Evolutionary conservation across 2,888 invertebrate genomes (phyloP).

Genomic region (Notocelia uddmanniana): DNA sequence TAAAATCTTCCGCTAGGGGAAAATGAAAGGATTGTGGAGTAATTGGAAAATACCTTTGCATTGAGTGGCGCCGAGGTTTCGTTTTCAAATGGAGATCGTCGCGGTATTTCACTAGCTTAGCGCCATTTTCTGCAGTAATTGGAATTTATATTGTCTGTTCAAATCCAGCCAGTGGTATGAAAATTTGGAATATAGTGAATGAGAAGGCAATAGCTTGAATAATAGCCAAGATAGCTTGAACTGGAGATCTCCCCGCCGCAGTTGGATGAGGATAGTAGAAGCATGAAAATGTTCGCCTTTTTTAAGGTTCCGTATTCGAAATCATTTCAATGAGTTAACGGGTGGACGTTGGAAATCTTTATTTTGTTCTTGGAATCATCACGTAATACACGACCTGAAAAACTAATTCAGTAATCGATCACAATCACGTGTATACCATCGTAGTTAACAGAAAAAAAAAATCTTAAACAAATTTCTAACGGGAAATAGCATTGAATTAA

Average conservation of each 20-base stretch:
- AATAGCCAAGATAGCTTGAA: background rate
- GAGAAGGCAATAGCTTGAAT: background rate
- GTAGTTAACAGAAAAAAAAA: too few species aligned
- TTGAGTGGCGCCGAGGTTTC: constrained; percentile 78
- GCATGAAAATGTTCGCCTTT: background rate
- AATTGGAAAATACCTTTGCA: constrained; percentile 85
- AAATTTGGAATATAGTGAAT: constrained; percentile 27
- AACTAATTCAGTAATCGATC: too few species aligned
- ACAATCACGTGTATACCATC: too few species aligned
- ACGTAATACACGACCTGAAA: too few species aligned
- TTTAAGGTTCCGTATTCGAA: too few species aligned
- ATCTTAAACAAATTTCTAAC: too few species aligned
- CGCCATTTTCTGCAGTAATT: constrained; percentile 68
- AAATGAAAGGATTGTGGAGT: constrained; percentile 84
- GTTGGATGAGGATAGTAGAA: background rate
- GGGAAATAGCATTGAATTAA: too few species aligned
- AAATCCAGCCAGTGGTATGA: constrained; percentile 20
- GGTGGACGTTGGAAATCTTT: too few species aligned
- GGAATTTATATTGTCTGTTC: constrained; percentile 64
- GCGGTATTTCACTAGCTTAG: constrained; percentile 70
- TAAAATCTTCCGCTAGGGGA: constrained; percentile 76
- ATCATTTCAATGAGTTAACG: background rate
- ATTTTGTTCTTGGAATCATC: too few species aligned
- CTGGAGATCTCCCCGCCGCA: background rate
- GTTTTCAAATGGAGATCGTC: constrained; percentile 67